Evolutionary conservation across 2,888 invertebrate species (phyloP), one percentile per base, ranked within the genome.

Genomic region (Arctia plantaginis): DNA sequence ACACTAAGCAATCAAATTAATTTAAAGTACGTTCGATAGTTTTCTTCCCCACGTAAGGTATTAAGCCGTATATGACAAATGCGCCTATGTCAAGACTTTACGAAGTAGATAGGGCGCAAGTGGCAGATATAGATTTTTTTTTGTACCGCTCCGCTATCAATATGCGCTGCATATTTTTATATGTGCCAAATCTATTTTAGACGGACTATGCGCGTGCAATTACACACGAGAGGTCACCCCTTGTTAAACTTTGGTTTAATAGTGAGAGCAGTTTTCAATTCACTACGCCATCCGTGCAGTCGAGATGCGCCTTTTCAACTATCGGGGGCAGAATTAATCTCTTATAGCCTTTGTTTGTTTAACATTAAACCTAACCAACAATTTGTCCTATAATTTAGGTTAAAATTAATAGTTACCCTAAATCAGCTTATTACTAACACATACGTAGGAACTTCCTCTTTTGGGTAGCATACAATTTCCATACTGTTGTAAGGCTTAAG

Each of bases 401-500:
- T 47, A 73, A 62, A 64, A 41, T 68, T 23, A 69, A 51, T 66
- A 71, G 8, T 64, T 66, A 20, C 27, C 39, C 18, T 39, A 51
- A 74, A 74, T 67, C 67, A 68, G 47, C 64, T 74, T 71, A 74
- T 64, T 64, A 51, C 30, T 7, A 35, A 33, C 51, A 73, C 62
- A 33, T 33, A 68, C 47, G 23, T 18, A 59, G n/a, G 51, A 20
- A 72, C 30, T 44, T 65, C 39, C 74, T 64, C 55, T 69, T 69
- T 69, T 59, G n/a, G 41, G 64, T 74, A 75, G 71, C 71, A 71
- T 71, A 71, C 39, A 75, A 75, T 75, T 75, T 72, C 75, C 75
- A 75, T 75, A 71, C 69, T 75, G 71, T 75, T 68, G 71, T 64
- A 75, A 47, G 68, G 68, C 65, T 75, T 30, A 70, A 13, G n/a